Conservation (phyloP, 2,888 invertebrate genomes). For the Nephrotoma guestfalica region DNA sequence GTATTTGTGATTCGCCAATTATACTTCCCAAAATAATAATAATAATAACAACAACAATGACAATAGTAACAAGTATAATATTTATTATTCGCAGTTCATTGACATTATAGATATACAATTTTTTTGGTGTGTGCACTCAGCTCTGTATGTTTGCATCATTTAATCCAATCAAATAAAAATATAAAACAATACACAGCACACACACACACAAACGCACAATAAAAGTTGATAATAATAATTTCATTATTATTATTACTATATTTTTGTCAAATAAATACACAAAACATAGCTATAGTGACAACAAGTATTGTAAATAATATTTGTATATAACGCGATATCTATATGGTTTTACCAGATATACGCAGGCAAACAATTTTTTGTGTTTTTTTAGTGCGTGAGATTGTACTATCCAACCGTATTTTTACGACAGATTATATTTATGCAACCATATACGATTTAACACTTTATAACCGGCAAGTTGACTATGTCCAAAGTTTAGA, state of each 20-base stretch:
- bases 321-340: neutral
- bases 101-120: neutral
- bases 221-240: neutral
- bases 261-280: neutral
- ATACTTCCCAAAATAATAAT: neutral
- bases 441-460: too few relatives aligned
- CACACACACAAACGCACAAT: neutral
- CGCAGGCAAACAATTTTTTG: neutral
- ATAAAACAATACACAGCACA: neutral
- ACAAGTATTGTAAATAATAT: neutral
- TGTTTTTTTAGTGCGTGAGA: neutral
- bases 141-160: neutral
- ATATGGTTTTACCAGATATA: neutral
- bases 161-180: neutral
- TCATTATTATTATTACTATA: neutral
- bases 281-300: neutral
- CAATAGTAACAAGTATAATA: too few relatives aligned
- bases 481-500: too few relatives aligned
- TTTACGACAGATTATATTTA: too few relatives aligned
- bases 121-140: neutral
- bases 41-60: neutral
- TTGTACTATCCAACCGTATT: neutral
- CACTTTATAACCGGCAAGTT: too few relatives aligned
- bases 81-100: neutral
- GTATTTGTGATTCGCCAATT: neutral